Evolutionary conservation across 2,113 vertebrate species (phyloP).

Genomic region (Bolborhynchus lineola): DNA sequence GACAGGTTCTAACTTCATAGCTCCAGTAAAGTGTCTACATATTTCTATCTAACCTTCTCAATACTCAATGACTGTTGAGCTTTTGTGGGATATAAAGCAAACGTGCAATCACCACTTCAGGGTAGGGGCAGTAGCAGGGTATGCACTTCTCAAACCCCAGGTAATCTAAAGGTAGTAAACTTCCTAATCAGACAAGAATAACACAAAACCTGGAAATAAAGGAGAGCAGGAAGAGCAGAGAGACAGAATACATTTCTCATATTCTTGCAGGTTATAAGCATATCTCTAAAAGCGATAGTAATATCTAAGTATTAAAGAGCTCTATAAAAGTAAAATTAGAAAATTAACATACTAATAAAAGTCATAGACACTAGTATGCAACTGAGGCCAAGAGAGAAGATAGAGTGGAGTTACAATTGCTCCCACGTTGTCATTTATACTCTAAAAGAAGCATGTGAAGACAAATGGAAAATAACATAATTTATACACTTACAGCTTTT

Average conservation of each 20-base stretch:
- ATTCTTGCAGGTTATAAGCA: not conserved
- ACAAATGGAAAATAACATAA: not conserved
- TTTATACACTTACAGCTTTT: constrained; percentile 77
- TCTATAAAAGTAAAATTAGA: not conserved
- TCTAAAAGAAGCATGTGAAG: not conserved
- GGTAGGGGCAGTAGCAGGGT: not conserved
- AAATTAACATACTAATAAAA: not conserved
- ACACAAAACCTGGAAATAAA: not conserved
- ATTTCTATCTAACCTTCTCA: not conserved
- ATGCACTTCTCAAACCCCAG: not conserved
- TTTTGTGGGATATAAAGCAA: not conserved
- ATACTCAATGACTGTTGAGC: not conserved
- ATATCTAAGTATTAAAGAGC: not conserved
- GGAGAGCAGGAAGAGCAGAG: not conserved
- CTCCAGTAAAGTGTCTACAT: not conserved
- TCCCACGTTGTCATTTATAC: not conserved
- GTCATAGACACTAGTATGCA: not conserved
- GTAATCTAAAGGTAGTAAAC: not conserved
- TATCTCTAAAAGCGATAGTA: not conserved
- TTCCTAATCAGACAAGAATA: not conserved
- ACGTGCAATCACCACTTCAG: not conserved
- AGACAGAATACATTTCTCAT: not conserved
- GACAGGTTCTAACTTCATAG: not conserved
- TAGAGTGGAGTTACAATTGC: not conserved
- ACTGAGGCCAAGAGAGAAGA: not conserved